phyloP scores from a whole-genome alignment of 2,113 vertebrate species.

The Tautogolabrus adspersus region DNA sequence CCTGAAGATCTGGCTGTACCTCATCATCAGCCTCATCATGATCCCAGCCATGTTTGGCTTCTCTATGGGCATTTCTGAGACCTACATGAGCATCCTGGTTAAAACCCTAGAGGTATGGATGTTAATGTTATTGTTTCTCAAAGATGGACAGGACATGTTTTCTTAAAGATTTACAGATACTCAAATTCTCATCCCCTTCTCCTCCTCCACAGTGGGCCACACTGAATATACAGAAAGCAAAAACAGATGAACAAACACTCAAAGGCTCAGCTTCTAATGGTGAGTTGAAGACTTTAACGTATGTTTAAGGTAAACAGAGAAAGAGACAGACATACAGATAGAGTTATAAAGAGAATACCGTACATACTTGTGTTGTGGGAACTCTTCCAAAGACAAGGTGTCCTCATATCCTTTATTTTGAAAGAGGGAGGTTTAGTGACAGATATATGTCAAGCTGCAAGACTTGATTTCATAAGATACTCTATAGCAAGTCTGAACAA shows the following conservation, averaged over 20 bases:
- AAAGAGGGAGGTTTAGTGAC: conserved; percentile 25
- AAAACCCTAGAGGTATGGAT: conserved; percentile 92
- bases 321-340: not conserved
- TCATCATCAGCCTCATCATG: conserved; percentile 87
- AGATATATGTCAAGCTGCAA: conserved; percentile 10
- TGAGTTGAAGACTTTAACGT: conserved; percentile 70
- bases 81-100: conserved; percentile 91
- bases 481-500: conserved; percentile 38
- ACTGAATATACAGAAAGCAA: conserved; percentile 88
- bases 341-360: not conserved
- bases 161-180: not conserved
- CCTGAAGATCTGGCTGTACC: conserved; percentile 83
- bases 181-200: conserved; percentile 4
- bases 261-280: conserved; percentile 85
- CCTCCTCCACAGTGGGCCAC: conserved; percentile 92
- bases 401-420: conserved; percentile 40
- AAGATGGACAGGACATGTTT: not conserved
- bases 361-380: not conserved
- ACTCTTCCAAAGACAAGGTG: not conserved
- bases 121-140: not conserved
- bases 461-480: conserved; percentile 47
- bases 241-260: conserved; percentile 71
- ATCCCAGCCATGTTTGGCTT: conserved; percentile 92
- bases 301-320: not conserved
- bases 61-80: conserved; percentile 93